Conservation (phyloP, 2,888 invertebrate species). For the Monopis laevigella region DNA sequence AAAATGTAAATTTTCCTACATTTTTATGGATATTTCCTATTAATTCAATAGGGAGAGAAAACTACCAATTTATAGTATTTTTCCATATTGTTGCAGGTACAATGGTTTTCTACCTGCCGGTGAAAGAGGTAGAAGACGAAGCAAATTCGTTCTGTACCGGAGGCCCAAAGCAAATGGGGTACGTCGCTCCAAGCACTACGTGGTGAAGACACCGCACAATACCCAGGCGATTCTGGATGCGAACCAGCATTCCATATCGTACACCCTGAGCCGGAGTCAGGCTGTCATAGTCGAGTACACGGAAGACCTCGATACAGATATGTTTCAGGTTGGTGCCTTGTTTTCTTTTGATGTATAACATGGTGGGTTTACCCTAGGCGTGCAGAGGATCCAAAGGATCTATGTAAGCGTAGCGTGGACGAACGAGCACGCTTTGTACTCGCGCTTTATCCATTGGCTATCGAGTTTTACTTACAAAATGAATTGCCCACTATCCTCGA, state of each 20-base stretch:
- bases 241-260: constrained; percentile 95
- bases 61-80: too few species aligned
- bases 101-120: constrained; percentile 95
- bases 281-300: constrained; percentile 99
- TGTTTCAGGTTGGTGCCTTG: constrained; percentile 92
- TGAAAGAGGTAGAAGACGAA: constrained; percentile 90
- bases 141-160: constrained; percentile 92
- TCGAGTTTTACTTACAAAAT: too few species aligned
- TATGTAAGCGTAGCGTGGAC: too few species aligned
- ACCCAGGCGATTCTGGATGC: constrained; percentile 95
- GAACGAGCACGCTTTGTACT: too few species aligned
- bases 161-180: constrained; percentile 90
- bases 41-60: too few species aligned
- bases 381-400: too few species aligned
- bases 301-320: constrained; percentile 94
- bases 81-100: constrained; percentile 79
- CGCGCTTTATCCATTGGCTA: too few species aligned
- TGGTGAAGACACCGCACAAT: constrained; percentile 94
- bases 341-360: too few species aligned
- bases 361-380: too few species aligned
- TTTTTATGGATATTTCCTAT: too few species aligned
- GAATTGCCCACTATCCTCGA: too few species aligned
- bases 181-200: constrained; percentile 93
- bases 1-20: too few species aligned
- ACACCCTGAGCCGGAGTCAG: constrained; percentile 94